These are phyloP conservation scores for Mirounga angustirostris DNA, from an alignment of 2,113 vertebrate species.

Conservation along the genomic window DNA sequence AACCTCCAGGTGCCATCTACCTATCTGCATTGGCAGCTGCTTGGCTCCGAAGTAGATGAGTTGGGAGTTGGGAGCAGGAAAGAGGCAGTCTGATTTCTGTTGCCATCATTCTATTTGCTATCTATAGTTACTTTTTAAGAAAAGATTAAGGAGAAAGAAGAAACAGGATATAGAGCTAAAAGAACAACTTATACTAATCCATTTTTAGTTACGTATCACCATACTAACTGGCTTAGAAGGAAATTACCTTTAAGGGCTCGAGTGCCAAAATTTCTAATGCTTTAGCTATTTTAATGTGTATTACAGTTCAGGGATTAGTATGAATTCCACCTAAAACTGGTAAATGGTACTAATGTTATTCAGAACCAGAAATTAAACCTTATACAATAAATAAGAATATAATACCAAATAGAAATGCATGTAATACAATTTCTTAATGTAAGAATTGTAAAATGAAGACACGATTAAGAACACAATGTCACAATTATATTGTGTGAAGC, in stretches of 20 bases:
- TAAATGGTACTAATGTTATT: not conserved
- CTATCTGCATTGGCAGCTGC: not conserved
- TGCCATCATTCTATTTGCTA: not conserved
- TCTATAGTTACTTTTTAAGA: not conserved
- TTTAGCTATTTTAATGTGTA: not conserved
- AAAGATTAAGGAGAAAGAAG: not conserved
- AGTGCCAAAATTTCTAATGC: not conserved
- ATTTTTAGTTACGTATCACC: not conserved
- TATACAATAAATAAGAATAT: not conserved
- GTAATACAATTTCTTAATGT: not conserved
- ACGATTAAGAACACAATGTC: not conserved
- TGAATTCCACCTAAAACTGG: constrained; percentile 4
- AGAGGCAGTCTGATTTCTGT: not conserved
- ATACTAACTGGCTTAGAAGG: not conserved
- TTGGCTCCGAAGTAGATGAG: not conserved
- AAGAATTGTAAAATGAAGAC: not conserved
- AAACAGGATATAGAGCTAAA: not conserved
- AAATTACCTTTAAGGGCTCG: not conserved
- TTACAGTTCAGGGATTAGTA: not conserved
- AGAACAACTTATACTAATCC: not conserved
- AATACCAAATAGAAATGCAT: not conserved
- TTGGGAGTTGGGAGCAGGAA: not conserved
- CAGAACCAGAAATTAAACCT: not conserved
- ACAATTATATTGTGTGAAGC: not conserved
- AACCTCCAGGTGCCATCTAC: not conserved